Base-by-base conservation (phyloP, 2,888 invertebrate species). In the Selenia dentaria region DNA sequence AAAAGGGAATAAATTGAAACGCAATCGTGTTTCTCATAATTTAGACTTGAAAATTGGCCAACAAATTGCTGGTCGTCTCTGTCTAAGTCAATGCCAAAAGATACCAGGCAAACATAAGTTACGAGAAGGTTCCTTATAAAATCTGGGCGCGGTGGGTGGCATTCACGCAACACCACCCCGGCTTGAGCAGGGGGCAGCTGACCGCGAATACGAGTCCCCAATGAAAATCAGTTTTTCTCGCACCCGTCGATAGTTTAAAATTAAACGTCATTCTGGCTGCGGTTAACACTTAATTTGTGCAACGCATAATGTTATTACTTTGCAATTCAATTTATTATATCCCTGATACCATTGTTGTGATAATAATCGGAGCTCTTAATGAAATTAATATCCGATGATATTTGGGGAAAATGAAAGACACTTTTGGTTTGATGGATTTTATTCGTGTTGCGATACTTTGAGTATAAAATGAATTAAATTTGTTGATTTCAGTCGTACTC, bases 81-180 rank as follows among this genome's bases (percentile, higher is more conserved):
- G 47, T 73, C 73, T 75, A 77, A 88, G 81, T 89, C 90, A 90
- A 90, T 90, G 90, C 90, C 90, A 90, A 90, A 80, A 86, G 78
- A 75, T 83, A 90, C 89, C 71, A 90, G 88, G 90, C 64, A 51
- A 38, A 16, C 74, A 84, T 69, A 66, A 74, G 14, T 40, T 6
- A 41, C 34, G 41, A 74, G 79, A 67, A 79, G 73, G 66, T 67
- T 58, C 43, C 39, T 58, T 82, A n/a, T 79, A 76, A 76, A 79
- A 57, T 58, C 56, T 54, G 57, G 60, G 54, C 51, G 47, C 51
- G 57, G 55, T 51, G 60, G 65, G 50, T 50, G 55, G 57, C 48
- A 41, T 8, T 6, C 55, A 54, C 62, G 44, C 54, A 38, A 35
- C 48, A 37, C 43, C 42, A 22, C 46, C 35, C 36, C 44, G 52